These are phyloP conservation scores for Trachymyrmex septentrionalis DNA, from an alignment of 1,140 invertebrate genomes.

Conservation along the genomic window DNA sequence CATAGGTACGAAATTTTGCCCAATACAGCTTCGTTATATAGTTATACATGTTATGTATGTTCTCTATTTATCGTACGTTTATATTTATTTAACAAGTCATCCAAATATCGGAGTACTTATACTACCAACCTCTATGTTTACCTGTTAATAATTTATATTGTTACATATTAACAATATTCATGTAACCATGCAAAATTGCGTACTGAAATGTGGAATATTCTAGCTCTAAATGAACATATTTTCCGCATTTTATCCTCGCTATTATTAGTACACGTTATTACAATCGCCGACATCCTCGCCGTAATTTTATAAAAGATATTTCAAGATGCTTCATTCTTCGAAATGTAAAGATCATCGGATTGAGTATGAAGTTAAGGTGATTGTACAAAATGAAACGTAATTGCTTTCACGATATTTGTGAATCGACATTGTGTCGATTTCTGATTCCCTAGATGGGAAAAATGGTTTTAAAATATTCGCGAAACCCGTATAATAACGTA, in stretches of 20 bases:
- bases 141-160: conserved; percentile 28
- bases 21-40: conserved; percentile 18
- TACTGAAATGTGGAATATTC: not conserved
- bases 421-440: not conserved
- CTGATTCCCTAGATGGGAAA: not conserved
- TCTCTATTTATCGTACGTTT: not conserved
- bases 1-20: conserved; percentile 1
- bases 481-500: conserved; percentile 24
- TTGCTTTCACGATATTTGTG: not conserved
- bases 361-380: not conserved
- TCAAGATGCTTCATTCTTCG: not conserved
- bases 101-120: not conserved
- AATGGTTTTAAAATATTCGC: conserved; percentile 51
- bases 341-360: not conserved
- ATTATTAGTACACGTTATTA: not conserved
- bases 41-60: not conserved
- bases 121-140: not conserved
- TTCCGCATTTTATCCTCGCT: not conserved
- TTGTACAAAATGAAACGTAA: not conserved
- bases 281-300: not conserved
- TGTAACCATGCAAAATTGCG: conserved; percentile 5
- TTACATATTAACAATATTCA: conserved; percentile 13
- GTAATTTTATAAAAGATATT: not conserved
- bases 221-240: not conserved
- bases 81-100: conserved; percentile 42